Evolutionary conservation across 2,113 vertebrate species (phyloP), one percentile per base, ranked within the genome.

Genomic region (Lepus timidus): DNA sequence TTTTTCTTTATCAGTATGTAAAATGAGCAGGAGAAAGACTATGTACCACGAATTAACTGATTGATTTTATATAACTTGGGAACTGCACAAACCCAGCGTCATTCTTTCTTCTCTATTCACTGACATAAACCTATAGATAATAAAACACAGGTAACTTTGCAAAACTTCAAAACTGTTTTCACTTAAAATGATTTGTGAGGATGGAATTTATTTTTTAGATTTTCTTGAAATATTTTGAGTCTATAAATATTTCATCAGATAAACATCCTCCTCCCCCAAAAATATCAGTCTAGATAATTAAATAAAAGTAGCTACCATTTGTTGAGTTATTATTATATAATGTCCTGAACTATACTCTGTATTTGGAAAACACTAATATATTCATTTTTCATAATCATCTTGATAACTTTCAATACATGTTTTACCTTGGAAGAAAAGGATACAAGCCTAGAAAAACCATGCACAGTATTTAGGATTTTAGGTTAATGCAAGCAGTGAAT

Each of bases 1-100:
- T 91, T 88, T 95, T 61, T 58, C 67, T 92, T 44, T 14, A 51
- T 9, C 25, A 33, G 12, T 86, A 51, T n/a, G 3, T 90, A 82
- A 68, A 96, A 90, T 81, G 78, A 97, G 70, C 31, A 88, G 13
- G 55, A 81, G 92, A 89, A 97, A 94, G 76, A 85, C 10, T 71
- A 31, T 23, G n/a, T 29, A 19, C 82, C 20, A 78, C 6, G 16
- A 87, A 67, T 19, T 89, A 79, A 31, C 74, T 88, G 81, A 96
- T 94, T 1, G 6, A 96, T 95, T 98, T 97, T 67, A 25, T 96
- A 90, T 90, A 80, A 85, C 90, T 6, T 83, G 79, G 74, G 51
- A 88, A 20, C 62, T 71, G 64, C 73, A 91, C 23, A 90, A 88
- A 91, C 84, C 36, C 81, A 9, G 33, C 89, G 65, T 90, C 87